phyloP scores from a whole-genome alignment of 1,140 invertebrate species.

The Plutomurus gul region DNA sequence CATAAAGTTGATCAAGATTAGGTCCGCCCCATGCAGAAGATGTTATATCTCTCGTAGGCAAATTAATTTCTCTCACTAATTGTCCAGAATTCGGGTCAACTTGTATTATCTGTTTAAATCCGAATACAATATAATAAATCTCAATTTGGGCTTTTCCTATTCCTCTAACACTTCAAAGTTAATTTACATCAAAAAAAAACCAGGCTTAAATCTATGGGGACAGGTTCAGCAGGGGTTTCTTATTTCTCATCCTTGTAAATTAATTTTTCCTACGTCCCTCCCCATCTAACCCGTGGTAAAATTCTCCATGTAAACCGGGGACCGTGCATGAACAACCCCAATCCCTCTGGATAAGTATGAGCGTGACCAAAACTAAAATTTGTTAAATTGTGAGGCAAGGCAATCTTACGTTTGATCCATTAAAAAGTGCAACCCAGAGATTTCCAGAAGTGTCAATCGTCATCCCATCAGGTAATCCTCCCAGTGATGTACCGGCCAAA shows the following conservation, averaged over 20 bases:
- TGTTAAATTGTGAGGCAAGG: constrained; percentile 57
- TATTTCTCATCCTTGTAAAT: too few species aligned
- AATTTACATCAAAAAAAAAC: not conserved
- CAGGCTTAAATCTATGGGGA: not conserved
- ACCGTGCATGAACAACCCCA: too few species aligned
- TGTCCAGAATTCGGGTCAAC: constrained; percentile 54
- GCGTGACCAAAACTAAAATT: not conserved
- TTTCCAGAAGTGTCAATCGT: constrained; percentile 58
- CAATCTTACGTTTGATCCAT: constrained; percentile 49
- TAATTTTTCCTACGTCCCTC: too few species aligned
- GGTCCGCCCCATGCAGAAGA: constrained; percentile 66
- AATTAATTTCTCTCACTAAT: constrained; percentile 56
- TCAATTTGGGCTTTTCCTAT: too few species aligned
- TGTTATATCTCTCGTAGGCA: constrained; percentile 60
- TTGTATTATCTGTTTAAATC: not conserved
- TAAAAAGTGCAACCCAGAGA: constrained; percentile 56
- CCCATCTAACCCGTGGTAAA: too few species aligned
- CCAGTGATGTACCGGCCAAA: constrained; percentile 44
- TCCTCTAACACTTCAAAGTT: too few species aligned
- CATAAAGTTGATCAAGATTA: constrained; percentile 61
- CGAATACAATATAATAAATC: too few species aligned
- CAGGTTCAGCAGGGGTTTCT: too few species aligned
- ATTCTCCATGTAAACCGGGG: too few species aligned
- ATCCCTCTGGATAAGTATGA: too few species aligned
- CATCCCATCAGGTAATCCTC: constrained; percentile 59